A percentile compares a stretch with the other conserved stretches of the same genome.
Evolutionary conservation across 2,797 vertebrate genomes (phyloP).

Genomic region (Pipistrellus nathusii): DNA sequence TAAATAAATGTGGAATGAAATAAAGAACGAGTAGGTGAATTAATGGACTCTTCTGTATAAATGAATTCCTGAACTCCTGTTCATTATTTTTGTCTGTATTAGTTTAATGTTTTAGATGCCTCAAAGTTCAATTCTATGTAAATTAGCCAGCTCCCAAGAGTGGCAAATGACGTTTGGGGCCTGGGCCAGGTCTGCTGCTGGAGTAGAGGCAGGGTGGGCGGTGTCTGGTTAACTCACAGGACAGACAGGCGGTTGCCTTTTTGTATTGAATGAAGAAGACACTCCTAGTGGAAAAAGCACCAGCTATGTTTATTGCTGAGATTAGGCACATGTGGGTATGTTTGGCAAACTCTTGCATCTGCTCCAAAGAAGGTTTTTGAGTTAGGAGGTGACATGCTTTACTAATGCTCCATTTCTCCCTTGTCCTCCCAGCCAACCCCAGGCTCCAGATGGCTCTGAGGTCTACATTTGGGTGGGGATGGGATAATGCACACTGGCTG

Average conservation of each 20-base stretch:
- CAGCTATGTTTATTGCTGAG: background rate
- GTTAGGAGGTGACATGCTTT: background rate
- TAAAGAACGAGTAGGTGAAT: background rate
- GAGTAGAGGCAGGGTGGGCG: background rate
- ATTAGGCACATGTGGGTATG: background rate
- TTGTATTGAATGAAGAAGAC: background rate
- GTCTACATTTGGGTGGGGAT: background rate
- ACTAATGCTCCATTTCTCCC: background rate
- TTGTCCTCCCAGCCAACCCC: background rate
- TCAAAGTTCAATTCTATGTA: background rate
- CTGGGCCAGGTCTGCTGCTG: background rate
- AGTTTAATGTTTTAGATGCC: background rate
- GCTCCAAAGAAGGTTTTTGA: background rate
- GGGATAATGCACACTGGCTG: background rate
- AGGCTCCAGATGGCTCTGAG: background rate
- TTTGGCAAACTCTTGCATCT: background rate
- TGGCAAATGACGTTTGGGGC: too few relatives aligned
- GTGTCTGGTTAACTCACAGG: background rate
- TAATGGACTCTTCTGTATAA: background rate
- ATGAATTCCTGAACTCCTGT: background rate
- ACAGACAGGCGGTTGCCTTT: background rate
- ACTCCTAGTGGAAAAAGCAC: background rate
- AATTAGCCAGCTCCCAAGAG: background rate
- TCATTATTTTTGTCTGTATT: background rate
- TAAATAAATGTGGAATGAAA: constrained; percentile 34